Conservation (phyloP, 2,113 vertebrate species). For the Notarius lentiginosus region DNA sequence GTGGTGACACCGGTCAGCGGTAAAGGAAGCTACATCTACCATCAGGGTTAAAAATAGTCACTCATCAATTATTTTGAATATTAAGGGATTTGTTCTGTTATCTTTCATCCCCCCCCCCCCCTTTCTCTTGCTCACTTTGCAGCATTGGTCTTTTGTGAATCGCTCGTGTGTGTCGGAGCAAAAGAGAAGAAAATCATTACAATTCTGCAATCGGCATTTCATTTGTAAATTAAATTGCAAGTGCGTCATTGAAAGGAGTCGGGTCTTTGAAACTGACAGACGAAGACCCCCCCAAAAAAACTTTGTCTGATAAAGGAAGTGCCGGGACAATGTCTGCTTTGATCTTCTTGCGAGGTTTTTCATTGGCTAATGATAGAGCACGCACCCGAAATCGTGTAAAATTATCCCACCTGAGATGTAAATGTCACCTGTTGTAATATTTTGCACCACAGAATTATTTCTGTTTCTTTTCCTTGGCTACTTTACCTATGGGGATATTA, state of each 20-base stretch:
- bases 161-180: slow-evolving; percentile 44
- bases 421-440: slow-evolving; percentile 70
- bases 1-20: slow-evolving; percentile 91
- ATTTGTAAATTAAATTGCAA: slow-evolving; percentile 90
- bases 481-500: slow-evolving; percentile 63
- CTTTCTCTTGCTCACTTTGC: slow-evolving; percentile 66
- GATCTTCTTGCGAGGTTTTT: slow-evolving; percentile 78
- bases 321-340: slow-evolving; percentile 84
- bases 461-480: slow-evolving; percentile 59
- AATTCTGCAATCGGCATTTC: slow-evolving; percentile 55
- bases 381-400: slow-evolving; percentile 81
- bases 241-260: slow-evolving; percentile 87
- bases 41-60: slow-evolving; percentile 86
- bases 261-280: slow-evolving; percentile 84
- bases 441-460: slow-evolving; percentile 63
- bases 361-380: slow-evolving; percentile 78
- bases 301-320: slow-evolving; percentile 94
- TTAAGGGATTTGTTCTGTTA: slow-evolving; percentile 83
- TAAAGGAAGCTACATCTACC: slow-evolving; percentile 85
- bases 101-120: slow-evolving; percentile 58
- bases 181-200: slow-evolving; percentile 28
- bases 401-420: slow-evolving; percentile 71
- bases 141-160: slow-evolving; percentile 55
- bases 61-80: slow-evolving; percentile 78
- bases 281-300: slow-evolving; percentile 70